A percentile compares a stretch with the other conserved stretches of the same genome.
Evolutionary conservation across 2,113 vertebrate genomes (phyloP).

Genomic region (Rallus limicola): DNA sequence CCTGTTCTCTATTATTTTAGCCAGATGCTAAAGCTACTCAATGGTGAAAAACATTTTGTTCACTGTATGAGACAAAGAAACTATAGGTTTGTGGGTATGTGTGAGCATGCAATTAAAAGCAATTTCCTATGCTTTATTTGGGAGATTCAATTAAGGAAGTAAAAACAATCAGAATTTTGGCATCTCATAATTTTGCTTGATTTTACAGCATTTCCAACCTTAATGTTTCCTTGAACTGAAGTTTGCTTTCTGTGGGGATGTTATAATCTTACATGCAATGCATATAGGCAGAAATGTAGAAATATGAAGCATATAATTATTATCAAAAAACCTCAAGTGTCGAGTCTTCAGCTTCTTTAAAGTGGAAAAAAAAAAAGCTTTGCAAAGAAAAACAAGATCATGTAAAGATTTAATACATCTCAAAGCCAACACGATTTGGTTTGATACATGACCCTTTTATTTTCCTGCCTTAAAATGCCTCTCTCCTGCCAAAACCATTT

Average conservation of each 20-base stretch:
- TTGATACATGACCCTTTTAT: conserved; percentile 74
- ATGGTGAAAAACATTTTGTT: background rate
- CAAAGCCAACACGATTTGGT: conserved; percentile 66
- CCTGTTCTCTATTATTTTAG: background rate
- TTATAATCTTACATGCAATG: background rate
- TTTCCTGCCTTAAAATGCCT: conserved; percentile 73
- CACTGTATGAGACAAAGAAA: background rate
- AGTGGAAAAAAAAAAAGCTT: conserved; percentile 39
- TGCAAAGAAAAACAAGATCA: conserved; percentile 51
- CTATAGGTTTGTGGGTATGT: background rate
- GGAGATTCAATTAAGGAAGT: conserved; percentile 4
- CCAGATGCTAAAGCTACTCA: background rate
- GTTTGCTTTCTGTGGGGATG: background rate
- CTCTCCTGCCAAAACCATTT: conserved; percentile 67
- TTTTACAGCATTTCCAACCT: background rate
- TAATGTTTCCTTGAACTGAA: background rate
- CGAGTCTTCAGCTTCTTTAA: background rate
- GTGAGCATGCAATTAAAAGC: background rate
- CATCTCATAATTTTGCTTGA: background rate
- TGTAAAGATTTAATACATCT: conserved; percentile 66
- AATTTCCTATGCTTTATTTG: background rate
- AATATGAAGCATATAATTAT: background rate
- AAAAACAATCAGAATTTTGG: background rate
- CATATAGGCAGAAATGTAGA: background rate
- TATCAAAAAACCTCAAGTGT: background rate